Evolutionary conservation across 2,113 vertebrate species (phyloP).

Genomic region (Albula glossodonta): DNA sequence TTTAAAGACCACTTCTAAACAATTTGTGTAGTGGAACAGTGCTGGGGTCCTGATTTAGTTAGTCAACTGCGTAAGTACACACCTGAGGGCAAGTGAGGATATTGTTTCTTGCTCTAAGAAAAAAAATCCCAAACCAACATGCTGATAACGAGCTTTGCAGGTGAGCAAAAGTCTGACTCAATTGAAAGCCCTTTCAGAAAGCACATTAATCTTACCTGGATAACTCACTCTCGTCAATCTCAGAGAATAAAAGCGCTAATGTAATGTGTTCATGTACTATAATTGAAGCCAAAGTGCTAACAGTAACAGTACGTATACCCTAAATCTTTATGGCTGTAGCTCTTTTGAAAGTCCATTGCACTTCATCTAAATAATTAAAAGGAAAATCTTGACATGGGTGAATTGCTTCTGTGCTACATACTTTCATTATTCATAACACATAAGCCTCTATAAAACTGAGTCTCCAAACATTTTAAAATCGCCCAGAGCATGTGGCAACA

Average conservation of each 20-base stretch:
- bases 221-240: neutral
- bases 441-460: constrained; percentile 5
- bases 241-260: neutral
- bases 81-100: neutral
- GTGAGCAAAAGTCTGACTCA: neutral
- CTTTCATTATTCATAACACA: constrained; percentile 17
- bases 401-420: constrained; percentile 11
- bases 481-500: neutral
- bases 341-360: neutral
- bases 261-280: neutral
- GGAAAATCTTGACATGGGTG: constrained; percentile 17
- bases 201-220: neutral
- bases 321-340: neutral
- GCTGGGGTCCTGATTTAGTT: neutral
- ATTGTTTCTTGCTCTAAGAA: neutral
- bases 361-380: constrained; percentile 13
- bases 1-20: neutral
- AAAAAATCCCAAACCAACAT: neutral
- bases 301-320: neutral
- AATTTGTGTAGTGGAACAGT: neutral
- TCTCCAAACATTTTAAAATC: constrained; percentile 1
- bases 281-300: neutral
- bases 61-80: neutral
- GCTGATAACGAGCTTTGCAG: neutral
- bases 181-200: neutral